Percentiles rank a stretch among this genome's conserved stretches.
Evolutionary conservation across 2,888 invertebrate genomes (phyloP).

Genomic region (Metalampra italica): DNA sequence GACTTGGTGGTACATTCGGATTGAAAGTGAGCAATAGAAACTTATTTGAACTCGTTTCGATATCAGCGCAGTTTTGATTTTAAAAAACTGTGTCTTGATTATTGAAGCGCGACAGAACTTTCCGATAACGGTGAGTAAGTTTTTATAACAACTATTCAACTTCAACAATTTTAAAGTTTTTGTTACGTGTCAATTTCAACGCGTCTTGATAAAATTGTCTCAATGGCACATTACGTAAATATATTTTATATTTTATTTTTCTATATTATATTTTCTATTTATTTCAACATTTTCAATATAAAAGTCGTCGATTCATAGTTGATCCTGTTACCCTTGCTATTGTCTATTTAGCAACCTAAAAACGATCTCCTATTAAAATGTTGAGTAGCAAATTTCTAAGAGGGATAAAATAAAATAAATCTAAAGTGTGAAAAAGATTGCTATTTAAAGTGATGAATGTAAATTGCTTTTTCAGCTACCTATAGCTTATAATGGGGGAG

Average conservation of each 20-base stretch:
- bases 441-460: slow-evolving; percentile 38
- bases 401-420: slow-evolving; percentile 9
- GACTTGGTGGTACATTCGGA: slow-evolving; percentile 44
- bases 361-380: neutral
- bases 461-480: slow-evolving; percentile 53
- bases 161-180: neutral
- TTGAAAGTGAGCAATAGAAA: slow-evolving; percentile 44
- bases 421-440: slow-evolving; percentile 21
- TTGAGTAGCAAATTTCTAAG: slow-evolving; percentile 9
- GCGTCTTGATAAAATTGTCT: neutral
- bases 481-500: slow-evolving; percentile 42
- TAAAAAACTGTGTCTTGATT: slow-evolving; percentile 66
- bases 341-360: neutral
- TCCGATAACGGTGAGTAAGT: slow-evolving; percentile 40
- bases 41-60: slow-evolving; percentile 57
- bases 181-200: neutral
- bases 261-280: no score
- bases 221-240: no score
- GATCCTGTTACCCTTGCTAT: no score
- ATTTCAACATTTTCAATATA: no score
- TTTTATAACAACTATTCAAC: neutral
- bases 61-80: slow-evolving; percentile 69
- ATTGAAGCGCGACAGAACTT: slow-evolving; percentile 50
- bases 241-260: no score
- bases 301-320: no score